phyloP scores from a whole-genome alignment of 2,797 vertebrate genomes.

The Paguma larvata region DNA sequence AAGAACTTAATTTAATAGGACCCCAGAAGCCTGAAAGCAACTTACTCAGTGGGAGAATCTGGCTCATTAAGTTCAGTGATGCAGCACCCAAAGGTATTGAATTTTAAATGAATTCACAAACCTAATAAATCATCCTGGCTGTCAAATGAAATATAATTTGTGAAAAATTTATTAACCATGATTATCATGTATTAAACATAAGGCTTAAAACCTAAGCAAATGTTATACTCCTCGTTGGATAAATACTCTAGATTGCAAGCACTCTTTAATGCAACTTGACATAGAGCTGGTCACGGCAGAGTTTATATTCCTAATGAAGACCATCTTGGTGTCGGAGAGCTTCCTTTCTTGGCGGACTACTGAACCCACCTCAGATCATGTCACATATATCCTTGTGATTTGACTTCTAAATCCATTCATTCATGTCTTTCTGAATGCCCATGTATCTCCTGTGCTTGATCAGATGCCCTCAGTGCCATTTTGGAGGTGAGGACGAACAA shows the following conservation, averaged over 20 bases:
- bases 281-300: not conserved
- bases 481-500: not conserved
- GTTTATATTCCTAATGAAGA: slow-evolving; percentile 56
- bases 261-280: slow-evolving; percentile 51
- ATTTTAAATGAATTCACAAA: slow-evolving; percentile 74
- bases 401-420: slow-evolving; percentile 39
- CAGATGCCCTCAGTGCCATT: not conserved
- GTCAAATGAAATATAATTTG: slow-evolving; percentile 75
- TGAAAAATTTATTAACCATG: slow-evolving; percentile 79
- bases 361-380: not conserved
- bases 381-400: not conserved
- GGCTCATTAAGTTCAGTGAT: slow-evolving; percentile 74
- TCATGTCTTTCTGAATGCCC: not conserved
- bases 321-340: not conserved
- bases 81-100: slow-evolving; percentile 69
- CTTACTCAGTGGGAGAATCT: slow-evolving; percentile 63
- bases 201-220: slow-evolving; percentile 73
- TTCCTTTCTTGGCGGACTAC: not conserved
- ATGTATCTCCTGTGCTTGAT: not conserved
- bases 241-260: slow-evolving; percentile 61
- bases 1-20: slow-evolving; percentile 66
- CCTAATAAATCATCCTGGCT: slow-evolving; percentile 72
- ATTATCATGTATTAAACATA: slow-evolving; percentile 79
- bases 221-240: slow-evolving; percentile 68
- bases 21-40: slow-evolving; percentile 31